phyloP scores from a whole-genome alignment of 2,888 invertebrate genomes.

The Stenodema calcarata region DNA sequence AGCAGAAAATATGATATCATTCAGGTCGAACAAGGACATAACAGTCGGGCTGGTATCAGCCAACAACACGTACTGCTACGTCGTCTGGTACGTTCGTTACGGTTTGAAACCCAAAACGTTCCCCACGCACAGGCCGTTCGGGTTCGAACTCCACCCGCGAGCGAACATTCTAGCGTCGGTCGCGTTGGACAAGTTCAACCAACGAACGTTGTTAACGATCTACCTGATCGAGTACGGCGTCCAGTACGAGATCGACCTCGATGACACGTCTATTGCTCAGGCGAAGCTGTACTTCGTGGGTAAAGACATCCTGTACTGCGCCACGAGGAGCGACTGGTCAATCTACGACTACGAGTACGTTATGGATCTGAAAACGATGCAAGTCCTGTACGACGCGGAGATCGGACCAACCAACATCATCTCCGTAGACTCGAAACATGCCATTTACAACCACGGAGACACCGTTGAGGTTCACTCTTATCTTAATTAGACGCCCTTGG shows the following conservation, averaged over 20 bases:
- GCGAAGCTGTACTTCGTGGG: conserved; percentile 52
- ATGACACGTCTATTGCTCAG: conserved; percentile 50
- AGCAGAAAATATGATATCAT: conserved; percentile 46
- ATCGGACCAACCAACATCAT: conserved; percentile 50
- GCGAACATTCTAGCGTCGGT: conserved; percentile 48
- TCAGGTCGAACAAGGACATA: conserved; percentile 50
- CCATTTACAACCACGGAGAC: conserved; percentile 49
- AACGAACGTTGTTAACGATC: conserved; percentile 45
- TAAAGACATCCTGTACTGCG: conserved; percentile 48
- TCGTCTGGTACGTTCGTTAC: conserved; percentile 47
- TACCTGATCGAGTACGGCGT: conserved; percentile 50
- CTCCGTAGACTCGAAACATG: conserved; percentile 51
- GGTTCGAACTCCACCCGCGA: conserved; percentile 47
- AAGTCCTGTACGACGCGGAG: conserved; percentile 46
- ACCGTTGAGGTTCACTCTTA: conserved; percentile 57
- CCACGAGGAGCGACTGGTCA: conserved; percentile 50
- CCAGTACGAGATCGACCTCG: conserved; percentile 50
- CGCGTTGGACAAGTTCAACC: conserved; percentile 51
- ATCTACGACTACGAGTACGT: conserved; percentile 50
- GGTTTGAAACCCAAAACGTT: conserved; percentile 41
- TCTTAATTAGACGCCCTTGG: neutral
- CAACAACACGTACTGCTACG: conserved; percentile 48
- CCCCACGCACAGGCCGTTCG: conserved; percentile 50
- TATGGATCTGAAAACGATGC: conserved; percentile 48
- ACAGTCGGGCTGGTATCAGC: conserved; percentile 49